A percentile compares a stretch with the other conserved stretches of the same genome.
Conservation (phyloP, 2,797 vertebrate genomes). For the Diplodus sargus region DNA sequence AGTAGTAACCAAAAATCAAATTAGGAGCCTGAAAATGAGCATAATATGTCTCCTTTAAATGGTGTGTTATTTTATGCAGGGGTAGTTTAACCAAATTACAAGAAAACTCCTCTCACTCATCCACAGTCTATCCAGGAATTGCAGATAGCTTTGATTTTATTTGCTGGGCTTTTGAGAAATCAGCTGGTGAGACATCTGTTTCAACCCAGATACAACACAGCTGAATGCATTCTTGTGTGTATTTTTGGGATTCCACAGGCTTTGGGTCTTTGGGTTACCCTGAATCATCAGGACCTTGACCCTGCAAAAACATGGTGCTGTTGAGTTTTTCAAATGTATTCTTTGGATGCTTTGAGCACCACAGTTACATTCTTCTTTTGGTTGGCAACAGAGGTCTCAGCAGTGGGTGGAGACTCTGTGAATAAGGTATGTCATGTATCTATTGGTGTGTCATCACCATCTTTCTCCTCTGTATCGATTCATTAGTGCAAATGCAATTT, state of each 20-base stretch:
- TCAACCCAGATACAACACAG: neutral
- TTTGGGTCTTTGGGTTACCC: neutral
- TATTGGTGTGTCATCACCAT: neutral
- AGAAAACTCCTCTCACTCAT: too few species aligned
- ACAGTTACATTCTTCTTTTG: neutral
- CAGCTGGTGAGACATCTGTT: neutral
- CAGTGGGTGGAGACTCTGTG: neutral
- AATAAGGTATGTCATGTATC: neutral
- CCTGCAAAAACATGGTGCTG: neutral
- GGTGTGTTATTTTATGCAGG: neutral
- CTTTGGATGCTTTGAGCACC: neutral
- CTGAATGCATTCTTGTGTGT: neutral
- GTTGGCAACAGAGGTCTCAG: neutral
- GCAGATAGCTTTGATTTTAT: neutral
- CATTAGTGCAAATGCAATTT: slow-evolving; percentile 2
- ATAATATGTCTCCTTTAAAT: neutral
- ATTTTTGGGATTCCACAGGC: neutral
- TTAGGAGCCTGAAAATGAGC: too few species aligned
- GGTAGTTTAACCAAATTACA: too few species aligned
- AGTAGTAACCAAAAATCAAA: too few species aligned
- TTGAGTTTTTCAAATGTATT: neutral
- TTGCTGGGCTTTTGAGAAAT: neutral
- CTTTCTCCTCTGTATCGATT: neutral
- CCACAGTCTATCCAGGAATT: neutral
- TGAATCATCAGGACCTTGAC: neutral